Percentiles rank a stretch among this genome's conserved stretches.
phyloP scores from a whole-genome alignment of 30 jellyfish, hydroid and myxozoan species.

The Chironex yamaguchii region DNA sequence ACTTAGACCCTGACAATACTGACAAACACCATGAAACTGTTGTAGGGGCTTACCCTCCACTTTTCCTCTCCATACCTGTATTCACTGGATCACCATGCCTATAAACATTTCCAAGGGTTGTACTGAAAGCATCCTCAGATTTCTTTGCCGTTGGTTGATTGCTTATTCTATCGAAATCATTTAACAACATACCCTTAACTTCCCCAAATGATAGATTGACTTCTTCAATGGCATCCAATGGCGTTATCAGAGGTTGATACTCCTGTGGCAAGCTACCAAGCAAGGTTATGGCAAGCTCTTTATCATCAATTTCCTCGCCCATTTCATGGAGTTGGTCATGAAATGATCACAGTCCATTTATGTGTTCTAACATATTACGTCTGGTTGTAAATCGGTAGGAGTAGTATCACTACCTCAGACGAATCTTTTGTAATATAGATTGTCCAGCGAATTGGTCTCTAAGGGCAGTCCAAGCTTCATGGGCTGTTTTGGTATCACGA shows the following conservation, averaged over 20 bases:
- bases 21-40: too few relatives aligned
- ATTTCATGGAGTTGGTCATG: slow-evolving; percentile 36
- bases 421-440: slow-evolving; percentile 19
- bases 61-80: too few relatives aligned
- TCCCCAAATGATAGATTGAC: slow-evolving; percentile 8
- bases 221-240: slow-evolving; percentile 39
- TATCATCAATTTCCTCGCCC: slow-evolving; percentile 32
- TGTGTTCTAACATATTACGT: slow-evolving; percentile 45
- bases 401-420: slow-evolving; percentile 33
- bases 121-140: too few relatives aligned
- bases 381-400: slow-evolving; percentile 20
- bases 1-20: too few relatives aligned
- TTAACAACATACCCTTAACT: slow-evolving; percentile 41
- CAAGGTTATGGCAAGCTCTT: slow-evolving; percentile 40
- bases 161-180: slow-evolving; percentile 14
- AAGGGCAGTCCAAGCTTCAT: slow-evolving; percentile 29
- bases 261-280: slow-evolving; percentile 20
- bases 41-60: too few relatives aligned
- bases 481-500: slow-evolving; percentile 2
- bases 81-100: too few relatives aligned
- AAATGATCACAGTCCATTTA: not conserved
- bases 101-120: too few relatives aligned
- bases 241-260: slow-evolving; percentile 22
- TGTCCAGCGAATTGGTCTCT: slow-evolving; percentile 18
- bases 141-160: not conserved